Conservation (phyloP, 2,113 vertebrate genomes). For the Rhea pennata region DNA sequence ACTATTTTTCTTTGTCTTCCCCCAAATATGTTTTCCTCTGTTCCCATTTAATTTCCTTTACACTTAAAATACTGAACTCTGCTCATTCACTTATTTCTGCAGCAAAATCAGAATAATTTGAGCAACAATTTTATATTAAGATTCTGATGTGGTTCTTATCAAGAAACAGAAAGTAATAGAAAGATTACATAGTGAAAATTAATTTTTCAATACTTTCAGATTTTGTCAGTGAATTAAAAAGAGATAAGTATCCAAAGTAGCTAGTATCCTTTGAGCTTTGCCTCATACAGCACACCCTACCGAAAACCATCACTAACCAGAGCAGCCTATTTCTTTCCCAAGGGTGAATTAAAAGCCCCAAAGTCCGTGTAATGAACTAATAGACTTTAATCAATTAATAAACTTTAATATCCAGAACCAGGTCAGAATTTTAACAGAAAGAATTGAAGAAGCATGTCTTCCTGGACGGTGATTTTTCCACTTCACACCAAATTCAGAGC, state of each 20-base stretch:
- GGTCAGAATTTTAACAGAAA: neutral
- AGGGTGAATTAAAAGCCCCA: rapidly evolving
- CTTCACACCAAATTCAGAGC: neutral
- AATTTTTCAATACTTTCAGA: neutral
- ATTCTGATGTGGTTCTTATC: neutral
- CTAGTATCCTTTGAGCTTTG: neutral
- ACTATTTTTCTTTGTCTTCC: neutral
- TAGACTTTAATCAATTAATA: neutral
- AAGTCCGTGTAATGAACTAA: neutral
- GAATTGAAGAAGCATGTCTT: neutral
- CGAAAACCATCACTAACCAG: neutral
- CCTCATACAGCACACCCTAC: neutral
- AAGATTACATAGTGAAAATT: neutral
- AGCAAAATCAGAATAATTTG: neutral
- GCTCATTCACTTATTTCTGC: neutral
- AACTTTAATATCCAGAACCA: neutral
- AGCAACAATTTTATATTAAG: neutral
- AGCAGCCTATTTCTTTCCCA: neutral
- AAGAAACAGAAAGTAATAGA: neutral
- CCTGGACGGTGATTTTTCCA: neutral
- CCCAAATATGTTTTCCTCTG: neutral
- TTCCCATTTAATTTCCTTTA: neutral
- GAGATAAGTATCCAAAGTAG: neutral
- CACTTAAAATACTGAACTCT: neutral
- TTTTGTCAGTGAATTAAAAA: neutral